phyloP scores from a whole-genome alignment of 2,888 invertebrate species.

The Phengaris alcon region DNA sequence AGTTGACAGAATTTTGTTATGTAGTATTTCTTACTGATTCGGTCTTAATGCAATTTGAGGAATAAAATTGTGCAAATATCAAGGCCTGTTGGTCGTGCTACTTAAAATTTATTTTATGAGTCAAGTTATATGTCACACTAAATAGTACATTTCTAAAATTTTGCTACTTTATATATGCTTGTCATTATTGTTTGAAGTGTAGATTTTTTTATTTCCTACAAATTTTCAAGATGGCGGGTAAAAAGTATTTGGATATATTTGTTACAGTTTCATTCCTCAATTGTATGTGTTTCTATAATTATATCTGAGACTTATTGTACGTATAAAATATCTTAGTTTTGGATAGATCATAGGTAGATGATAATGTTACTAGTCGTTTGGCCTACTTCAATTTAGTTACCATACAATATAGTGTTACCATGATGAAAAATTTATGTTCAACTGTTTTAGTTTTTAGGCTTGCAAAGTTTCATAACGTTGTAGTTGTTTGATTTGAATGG shows the following conservation, averaged over 20 bases:
- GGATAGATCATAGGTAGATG: neutral
- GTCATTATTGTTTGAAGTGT: neutral
- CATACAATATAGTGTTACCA: neutral
- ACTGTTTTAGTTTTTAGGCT: neutral
- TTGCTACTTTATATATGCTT: neutral
- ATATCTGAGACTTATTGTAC: conserved; percentile 2
- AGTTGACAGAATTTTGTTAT: neutral
- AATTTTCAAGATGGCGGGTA: too few relatives aligned
- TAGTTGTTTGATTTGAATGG: neutral
- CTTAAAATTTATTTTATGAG: neutral
- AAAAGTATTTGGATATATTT: too few relatives aligned
- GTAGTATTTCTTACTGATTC: conserved; percentile 13
- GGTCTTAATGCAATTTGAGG: neutral
- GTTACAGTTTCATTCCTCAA: neutral
- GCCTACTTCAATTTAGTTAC: conserved; percentile 11
- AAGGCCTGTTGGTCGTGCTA: neutral
- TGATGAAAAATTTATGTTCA: neutral
- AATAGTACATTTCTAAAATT: neutral
- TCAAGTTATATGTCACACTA: neutral
- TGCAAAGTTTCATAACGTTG: neutral
- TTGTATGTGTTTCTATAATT: neutral
- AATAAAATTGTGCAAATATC: conserved; percentile 10
- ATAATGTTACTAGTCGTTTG: conserved; percentile 6
- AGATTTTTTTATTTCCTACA: too few relatives aligned
- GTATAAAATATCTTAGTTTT: neutral